phyloP scores from a whole-genome alignment of 2,113 vertebrate species.

The Nycticebus coucang region DNA sequence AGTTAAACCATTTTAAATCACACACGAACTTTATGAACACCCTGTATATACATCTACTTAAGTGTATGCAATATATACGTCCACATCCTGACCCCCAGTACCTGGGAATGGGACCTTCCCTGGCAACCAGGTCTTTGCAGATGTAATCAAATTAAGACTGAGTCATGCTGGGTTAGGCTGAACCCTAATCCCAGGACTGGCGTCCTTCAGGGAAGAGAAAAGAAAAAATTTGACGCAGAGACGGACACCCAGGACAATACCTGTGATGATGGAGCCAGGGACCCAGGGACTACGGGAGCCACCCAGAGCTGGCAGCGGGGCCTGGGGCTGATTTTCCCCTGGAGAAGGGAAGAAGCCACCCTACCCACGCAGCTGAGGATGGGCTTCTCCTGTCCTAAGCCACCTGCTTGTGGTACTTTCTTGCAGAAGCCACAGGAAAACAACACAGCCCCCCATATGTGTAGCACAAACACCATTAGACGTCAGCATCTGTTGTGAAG shows the following conservation, averaged over 20 bases:
- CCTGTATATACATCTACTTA: no score
- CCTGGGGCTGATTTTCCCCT: no score
- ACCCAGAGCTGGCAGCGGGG: no score
- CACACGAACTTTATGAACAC: no score
- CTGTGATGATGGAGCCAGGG: no score
- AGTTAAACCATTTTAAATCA: no score
- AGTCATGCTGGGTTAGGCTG: background rate
- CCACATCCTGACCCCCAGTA: background rate
- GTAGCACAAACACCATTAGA: background rate
- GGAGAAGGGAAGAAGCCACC: no score
- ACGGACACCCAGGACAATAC: rapidly evolving
- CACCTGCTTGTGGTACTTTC: no score
- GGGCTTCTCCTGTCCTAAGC: background rate
- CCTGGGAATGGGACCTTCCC: background rate
- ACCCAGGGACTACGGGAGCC: background rate
- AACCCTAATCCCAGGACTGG: background rate
- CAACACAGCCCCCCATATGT: rapidly evolving
- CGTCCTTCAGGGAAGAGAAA: background rate
- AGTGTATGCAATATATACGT: no score
- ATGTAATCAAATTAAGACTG: background rate
- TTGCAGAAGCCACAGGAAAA: background rate
- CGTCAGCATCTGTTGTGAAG: rapidly evolving
- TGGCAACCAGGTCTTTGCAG: background rate
- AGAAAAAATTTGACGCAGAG: background rate
- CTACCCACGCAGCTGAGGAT: rapidly evolving